Evolutionary conservation across 2,888 invertebrate genomes (phyloP).

Genomic region (Corythucha ciliata): DNA sequence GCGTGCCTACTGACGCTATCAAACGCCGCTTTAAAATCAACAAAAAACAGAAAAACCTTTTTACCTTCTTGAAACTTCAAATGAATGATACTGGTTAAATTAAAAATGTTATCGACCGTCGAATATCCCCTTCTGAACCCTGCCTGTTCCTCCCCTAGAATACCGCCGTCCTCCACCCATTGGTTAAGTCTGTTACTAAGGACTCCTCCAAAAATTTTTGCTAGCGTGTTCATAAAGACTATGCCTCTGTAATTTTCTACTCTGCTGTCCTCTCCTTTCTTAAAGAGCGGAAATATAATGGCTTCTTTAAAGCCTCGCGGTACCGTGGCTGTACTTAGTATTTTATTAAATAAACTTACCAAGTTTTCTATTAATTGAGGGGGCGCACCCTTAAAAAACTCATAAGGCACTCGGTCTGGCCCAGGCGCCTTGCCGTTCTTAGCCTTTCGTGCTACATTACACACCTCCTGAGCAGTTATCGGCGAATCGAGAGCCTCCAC

Average conservation of each 20-base stretch:
- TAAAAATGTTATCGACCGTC: constrained; percentile 8
- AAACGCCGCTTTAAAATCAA: constrained; percentile 27
- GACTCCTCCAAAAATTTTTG: constrained; percentile 20
- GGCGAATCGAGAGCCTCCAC: no score
- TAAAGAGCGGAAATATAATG: constrained; percentile 18
- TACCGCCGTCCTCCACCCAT: constrained; percentile 20
- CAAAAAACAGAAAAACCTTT: constrained; percentile 10
- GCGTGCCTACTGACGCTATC: constrained; percentile 27
- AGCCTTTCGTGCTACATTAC: not conserved
- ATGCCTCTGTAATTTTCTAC: constrained; percentile 23
- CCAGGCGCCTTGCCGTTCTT: constrained; percentile 13
- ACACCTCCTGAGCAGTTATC: no score
- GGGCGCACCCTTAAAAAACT: not conserved
- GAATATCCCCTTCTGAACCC: constrained; percentile 8
- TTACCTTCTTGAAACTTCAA: not conserved
- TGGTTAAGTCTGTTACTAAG: constrained; percentile 6
- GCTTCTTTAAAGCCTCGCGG: no score
- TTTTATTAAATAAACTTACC: not conserved
- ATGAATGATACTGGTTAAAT: not conserved
- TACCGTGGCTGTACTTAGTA: no score
- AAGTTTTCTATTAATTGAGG: not conserved
- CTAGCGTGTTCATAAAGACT: constrained; percentile 16
- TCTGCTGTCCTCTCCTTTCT: constrained; percentile 10
- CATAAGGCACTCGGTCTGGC: constrained; percentile 1
- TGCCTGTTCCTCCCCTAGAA: constrained; percentile 28